Evolutionary conservation across 2,888 invertebrate species (phyloP).

Genomic region (Acanthosoma haemorrhoidale): DNA sequence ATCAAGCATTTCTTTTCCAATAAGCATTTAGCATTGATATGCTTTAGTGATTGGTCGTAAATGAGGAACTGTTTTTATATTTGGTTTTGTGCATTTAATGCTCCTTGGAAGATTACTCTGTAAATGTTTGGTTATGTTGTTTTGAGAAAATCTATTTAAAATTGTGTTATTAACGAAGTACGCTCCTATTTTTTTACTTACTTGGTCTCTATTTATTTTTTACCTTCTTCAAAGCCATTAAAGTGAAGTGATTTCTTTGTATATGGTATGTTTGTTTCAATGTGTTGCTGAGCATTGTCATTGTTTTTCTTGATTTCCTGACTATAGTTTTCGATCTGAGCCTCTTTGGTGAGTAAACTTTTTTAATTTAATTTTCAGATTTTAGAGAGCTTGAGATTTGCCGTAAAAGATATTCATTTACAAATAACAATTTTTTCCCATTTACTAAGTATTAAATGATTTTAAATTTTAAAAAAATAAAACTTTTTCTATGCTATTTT

Average conservation of each 20-base stretch:
- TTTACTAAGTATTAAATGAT: background rate
- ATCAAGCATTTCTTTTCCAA: background rate
- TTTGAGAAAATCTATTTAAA: background rate
- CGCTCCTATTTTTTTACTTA: background rate
- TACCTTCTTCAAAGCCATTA: background rate
- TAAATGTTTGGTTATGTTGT: background rate
- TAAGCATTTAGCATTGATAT: background rate
- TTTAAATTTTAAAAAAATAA: too few species aligned
- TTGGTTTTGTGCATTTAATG: background rate
- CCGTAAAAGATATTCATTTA: background rate
- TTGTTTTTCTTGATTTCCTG: conserved; percentile 38
- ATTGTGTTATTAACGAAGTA: background rate
- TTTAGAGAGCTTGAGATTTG: conserved; percentile 6
- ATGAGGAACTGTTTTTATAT: background rate
- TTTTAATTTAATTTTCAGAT: background rate
- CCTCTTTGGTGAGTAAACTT: conserved; percentile 48
- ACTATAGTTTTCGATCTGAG: conserved; percentile 48
- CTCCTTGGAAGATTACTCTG: background rate
- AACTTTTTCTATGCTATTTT: too few species aligned
- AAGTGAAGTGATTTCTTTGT: background rate
- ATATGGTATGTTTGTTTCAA: conserved; percentile 19
- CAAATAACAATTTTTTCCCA: background rate
- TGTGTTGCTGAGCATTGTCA: conserved; percentile 30
- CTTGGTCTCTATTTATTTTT: background rate
- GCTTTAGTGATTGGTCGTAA: too few species aligned